Evolutionary conservation across 53 echinoderm and acorn worm species (phyloP), one percentile per base, ranked within the genome.

Genomic region (Echinometra lucunter): DNA sequence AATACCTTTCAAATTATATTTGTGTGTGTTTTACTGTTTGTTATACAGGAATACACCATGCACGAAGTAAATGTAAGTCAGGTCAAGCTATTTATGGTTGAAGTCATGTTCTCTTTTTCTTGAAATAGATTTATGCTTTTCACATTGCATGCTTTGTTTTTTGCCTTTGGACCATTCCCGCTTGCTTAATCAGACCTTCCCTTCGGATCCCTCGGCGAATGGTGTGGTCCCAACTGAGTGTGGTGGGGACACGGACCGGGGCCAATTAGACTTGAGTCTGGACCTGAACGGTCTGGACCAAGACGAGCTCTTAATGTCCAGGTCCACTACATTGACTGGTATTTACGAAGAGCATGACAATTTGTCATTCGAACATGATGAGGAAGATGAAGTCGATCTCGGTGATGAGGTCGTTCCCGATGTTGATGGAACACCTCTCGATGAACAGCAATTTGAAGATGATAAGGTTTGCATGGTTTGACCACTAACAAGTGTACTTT

Each of bases 11-110:
- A 32, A 74, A 37, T 44, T 44, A 81, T 42, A 44, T 81, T 2
- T 72, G 25, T 81, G 8, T 40, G 81, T 81, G 44, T 81, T 19
- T 81, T 23, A 44, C 81, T 72, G 32, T 92, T 45, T 47, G 8
- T 81, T 38, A 30, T 85, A 85, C 94, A 94, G 94, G 83, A 94
- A 83, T 87, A 67, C 63, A 82, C 94, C 2, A 94, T 94, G 94
- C 94, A 94, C 94, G 94, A 94, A 63, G 85, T 94, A 44, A 94
- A 80, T 56, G 85, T 85, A 85, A 85, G 85, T 85, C 49, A 44
- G 49, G 85, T 67, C 17, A 44, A 27, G 27, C 15, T 49, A 30
- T 81, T 2, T 42, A 42, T 85, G 85, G 85, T 28, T 85, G n/a
- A 85, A 85, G 81, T 44, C 81, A 9, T 85, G 30, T n/a, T 25